Evolutionary conservation across 2,888 invertebrate genomes (phyloP), one percentile per base, ranked within the genome.

Genomic region (Halocaridina rubra): DNA sequence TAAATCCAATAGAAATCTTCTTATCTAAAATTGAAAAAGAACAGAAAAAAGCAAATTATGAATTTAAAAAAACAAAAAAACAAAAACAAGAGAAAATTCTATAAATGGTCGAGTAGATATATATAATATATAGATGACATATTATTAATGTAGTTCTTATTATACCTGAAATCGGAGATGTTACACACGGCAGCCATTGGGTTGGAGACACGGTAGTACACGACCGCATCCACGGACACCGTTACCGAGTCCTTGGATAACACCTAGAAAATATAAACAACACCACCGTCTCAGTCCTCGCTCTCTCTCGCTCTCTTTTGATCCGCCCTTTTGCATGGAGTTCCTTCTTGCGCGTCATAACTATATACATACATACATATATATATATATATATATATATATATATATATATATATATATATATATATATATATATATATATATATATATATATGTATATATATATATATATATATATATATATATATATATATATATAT

Each of bases 181-280:
- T 93, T 93, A 77, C 92, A 92, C 71, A 92, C 92, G n/a, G 93
- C 92, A 27, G 92, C 91, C 16, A 92, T 92, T 3, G 93, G 92
- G 89, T 93, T 92, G 88, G 90, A 91, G 39, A 93, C 91, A 59
- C 90, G 89, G 85, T 89, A 90, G 87, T 90, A 90, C 32, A 90
- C 90, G 10, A 90, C 90, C 24, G 90, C 90, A 84, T 90, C 90
- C 69, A 90, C 90, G 22, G 90, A 88, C 39, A 90, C 90, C 30
- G 90, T 90, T 30, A 90, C 90, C 24, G 90, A 89, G 84, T 90
- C 90, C 72, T 84, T 82, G 84, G 87, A 87, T 87, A 88, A 85
- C 46, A 88, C 85, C 88, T 88, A 85, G 80, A 84, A 81, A 82
- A 80, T 74, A 87, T 64, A 85, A 79, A 86, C 81, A 84, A 81